A percentile compares a stretch with the other conserved stretches of the same genome.
Conservation (phyloP, 2,797 vertebrate genomes). For the Sebastes diaconus region DNA sequence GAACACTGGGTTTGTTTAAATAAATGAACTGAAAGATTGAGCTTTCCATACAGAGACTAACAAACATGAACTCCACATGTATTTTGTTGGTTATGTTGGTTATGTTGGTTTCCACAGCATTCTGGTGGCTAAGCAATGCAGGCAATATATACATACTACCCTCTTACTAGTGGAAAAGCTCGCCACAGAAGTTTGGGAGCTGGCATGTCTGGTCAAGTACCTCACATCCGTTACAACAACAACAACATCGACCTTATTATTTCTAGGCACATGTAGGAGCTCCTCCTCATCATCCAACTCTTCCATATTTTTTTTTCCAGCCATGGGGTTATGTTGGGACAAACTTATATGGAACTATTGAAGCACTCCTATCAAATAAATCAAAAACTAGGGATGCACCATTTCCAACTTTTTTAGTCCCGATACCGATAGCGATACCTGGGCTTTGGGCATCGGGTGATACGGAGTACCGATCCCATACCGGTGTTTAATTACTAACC, state of each 20-base stretch:
- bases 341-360: background rate
- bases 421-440: too few relatives aligned
- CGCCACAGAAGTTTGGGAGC: too few relatives aligned
- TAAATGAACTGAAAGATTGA: background rate
- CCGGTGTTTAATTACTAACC: too few relatives aligned
- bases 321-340: background rate
- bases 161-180: too few relatives aligned
- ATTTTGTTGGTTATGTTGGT: too few relatives aligned
- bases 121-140: background rate
- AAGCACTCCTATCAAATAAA: too few relatives aligned
- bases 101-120: background rate
- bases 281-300: too few relatives aligned
- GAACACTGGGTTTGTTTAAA: background rate
- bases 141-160: background rate
- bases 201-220: too few relatives aligned
- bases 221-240: background rate
- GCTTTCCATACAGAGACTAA: background rate
- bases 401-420: too few relatives aligned
- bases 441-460: too few relatives aligned
- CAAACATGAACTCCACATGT: background rate
- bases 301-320: background rate
- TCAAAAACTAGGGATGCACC: too few relatives aligned
- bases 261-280: background rate
- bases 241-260: background rate
- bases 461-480: too few relatives aligned